phyloP scores from a whole-genome alignment of 2,113 vertebrate species.

The Sterna hirundo region DNA sequence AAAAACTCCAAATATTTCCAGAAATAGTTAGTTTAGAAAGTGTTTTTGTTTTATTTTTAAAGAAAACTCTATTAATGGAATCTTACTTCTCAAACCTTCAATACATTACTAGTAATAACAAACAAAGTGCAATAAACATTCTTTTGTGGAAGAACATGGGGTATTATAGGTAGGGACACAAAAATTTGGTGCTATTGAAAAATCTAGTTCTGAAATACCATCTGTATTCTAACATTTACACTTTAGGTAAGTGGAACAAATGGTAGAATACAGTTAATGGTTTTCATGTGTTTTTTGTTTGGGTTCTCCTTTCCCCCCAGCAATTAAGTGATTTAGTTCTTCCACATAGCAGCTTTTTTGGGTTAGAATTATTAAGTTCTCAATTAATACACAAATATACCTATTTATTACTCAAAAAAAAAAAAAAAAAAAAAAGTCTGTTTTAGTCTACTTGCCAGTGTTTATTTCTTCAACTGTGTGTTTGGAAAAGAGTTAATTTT shows the following conservation, averaged over 20 bases:
- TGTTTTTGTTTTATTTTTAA: background rate
- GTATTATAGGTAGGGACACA: background rate
- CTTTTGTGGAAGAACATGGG: background rate
- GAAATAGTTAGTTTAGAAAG: background rate
- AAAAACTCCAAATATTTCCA: background rate
- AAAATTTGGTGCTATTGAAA: background rate
- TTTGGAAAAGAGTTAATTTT: background rate
- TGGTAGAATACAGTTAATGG: background rate
- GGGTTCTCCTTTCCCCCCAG: too few species aligned
- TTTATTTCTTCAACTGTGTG: background rate
- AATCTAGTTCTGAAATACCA: background rate
- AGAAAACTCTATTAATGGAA: background rate
- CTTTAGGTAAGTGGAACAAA: background rate
- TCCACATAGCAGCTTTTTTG: background rate
- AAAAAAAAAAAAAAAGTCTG: background rate
- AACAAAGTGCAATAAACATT: background rate
- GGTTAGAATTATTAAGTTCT: background rate
- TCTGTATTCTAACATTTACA: background rate
- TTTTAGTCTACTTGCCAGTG: background rate
- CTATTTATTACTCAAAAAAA: background rate
- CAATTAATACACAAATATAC: background rate
- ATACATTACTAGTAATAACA: background rate
- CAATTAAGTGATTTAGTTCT: background rate
- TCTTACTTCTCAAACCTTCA: background rate
- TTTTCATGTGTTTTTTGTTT: background rate